These are phyloP conservation scores for Drosophila seguyi DNA, from an alignment of 1,140 invertebrate genomes.

Conservation along the genomic window DNA sequence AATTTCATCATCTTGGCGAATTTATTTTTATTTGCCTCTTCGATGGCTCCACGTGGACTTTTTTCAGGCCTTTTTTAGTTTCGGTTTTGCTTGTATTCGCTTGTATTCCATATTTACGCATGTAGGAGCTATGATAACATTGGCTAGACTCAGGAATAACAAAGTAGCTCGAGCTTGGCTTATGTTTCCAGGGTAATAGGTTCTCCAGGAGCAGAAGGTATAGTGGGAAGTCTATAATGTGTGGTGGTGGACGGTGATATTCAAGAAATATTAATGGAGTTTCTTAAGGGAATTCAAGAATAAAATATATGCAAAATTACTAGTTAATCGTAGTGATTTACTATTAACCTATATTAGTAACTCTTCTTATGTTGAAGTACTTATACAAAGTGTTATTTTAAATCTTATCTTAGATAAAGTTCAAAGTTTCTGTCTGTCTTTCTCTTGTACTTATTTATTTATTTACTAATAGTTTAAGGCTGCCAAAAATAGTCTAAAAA, in stretches of 20 bases:
- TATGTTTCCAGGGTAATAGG: background rate
- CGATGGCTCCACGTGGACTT: conserved; percentile 35
- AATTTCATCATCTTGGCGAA: conserved; percentile 64
- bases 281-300: too few relatives aligned
- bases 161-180: conserved; percentile 6
- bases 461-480: too few relatives aligned
- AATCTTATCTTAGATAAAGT: too few relatives aligned
- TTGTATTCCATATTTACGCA: conserved; percentile 43
- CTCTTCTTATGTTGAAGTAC: too few relatives aligned
- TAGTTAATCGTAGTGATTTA: background rate
- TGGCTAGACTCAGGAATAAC: conserved; percentile 59
- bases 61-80: conserved; percentile 16
- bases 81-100: conserved; percentile 6
- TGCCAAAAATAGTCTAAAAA: background rate
- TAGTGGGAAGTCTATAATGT: background rate
- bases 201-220: background rate
- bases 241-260: too few relatives aligned
- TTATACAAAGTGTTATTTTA: too few relatives aligned
- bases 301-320: too few relatives aligned
- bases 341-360: background rate
- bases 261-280: background rate
- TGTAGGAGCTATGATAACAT: conserved; percentile 51
- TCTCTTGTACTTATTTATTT: too few relatives aligned
- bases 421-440: too few relatives aligned
- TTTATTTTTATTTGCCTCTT: conserved; percentile 19